Evolutionary conservation across 2,888 invertebrate species (phyloP), one percentile per base, ranked within the genome.

Genomic region (Octodonta nipae): DNA sequence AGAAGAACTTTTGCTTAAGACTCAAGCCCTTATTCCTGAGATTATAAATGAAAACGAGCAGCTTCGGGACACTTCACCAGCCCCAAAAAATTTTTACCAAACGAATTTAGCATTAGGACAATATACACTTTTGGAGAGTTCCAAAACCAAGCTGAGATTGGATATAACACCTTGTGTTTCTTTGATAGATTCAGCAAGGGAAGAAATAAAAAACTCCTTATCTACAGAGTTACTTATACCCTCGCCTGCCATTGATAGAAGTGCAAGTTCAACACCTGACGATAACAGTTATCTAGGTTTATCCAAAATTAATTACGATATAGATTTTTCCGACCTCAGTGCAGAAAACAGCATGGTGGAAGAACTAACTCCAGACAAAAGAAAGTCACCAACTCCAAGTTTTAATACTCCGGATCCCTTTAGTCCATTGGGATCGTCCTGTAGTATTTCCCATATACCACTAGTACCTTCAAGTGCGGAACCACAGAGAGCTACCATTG

Each of bases 301-400:
- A 14, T 72, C 75, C 13, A 75, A 76, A 47, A 72, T 82, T 8
- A 80, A 80, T 54, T 82, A 82, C 42, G 81, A 82, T 44, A 78
- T 81, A 34, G 80, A 81, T 55, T 62, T 80, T 35, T 80, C 80
- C 3, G 82, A 81, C 56, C 62, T 77, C 24, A 80, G 79, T 46
- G 76, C 70, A 0, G 81, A 81, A 5, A 79, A 78, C 49, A 79
- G 78, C 43, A 63, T 71, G 13, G 73, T 73, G 0, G 80, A 79
- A 16, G 66, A 65, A 38, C 39, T 60, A 24, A 60, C 60, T 3
- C 57, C 59, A 4, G 59, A 59, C 32, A 58, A 58, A 40, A 31
- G 50, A 17, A 52, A 50, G 36, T 51, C 55, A 2, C 50, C 51
- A 5, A 51, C 54, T 0, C n/a, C n/a, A n/a, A n/a, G n/a, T n/a